phyloP scores from a whole-genome alignment of 2,113 vertebrate species.

The Enhydra lutris region DNA sequence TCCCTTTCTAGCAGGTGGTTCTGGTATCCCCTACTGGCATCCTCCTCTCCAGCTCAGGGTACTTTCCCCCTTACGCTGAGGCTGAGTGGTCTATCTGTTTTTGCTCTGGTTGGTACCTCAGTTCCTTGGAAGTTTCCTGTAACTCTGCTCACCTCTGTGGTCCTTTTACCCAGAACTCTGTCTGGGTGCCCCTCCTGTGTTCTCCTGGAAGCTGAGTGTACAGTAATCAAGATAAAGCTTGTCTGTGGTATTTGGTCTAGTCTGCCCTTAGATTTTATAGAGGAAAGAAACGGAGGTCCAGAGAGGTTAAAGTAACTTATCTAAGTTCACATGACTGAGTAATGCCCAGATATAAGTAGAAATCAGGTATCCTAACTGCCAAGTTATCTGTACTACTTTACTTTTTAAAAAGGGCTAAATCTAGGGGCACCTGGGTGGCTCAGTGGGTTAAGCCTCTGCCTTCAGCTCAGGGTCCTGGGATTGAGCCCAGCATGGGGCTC shows the following conservation, averaged over 20 bases:
- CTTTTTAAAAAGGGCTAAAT: not conserved
- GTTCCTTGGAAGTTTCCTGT: not conserved
- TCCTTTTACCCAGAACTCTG: not conserved
- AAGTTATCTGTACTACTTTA: not conserved
- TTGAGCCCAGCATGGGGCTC: no score
- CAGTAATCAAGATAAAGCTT: not conserved
- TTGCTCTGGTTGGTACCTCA: not conserved
- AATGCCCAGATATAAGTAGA: not conserved
- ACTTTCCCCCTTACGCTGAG: not conserved
- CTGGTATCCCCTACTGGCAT: fast-evolving
- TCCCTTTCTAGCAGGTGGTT: not conserved
- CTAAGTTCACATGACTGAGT: not conserved
- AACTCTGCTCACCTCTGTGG: not conserved
- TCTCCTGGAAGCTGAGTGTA: fast-evolving
- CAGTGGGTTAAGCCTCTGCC: no score
- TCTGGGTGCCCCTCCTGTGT: not conserved
- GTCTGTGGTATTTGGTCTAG: not conserved
- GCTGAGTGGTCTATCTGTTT: not conserved
- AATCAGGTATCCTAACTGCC: not conserved
- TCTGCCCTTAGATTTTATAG: not conserved
- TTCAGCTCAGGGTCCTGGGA: no score
- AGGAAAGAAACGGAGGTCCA: not conserved
- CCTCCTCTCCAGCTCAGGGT: not conserved
- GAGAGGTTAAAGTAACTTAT: not conserved
- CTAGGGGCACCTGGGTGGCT: no score